Percentiles rank a stretch among this genome's conserved stretches.
Conservation (phyloP, 2,797 vertebrate genomes). For the Apogon talboti region DNA sequence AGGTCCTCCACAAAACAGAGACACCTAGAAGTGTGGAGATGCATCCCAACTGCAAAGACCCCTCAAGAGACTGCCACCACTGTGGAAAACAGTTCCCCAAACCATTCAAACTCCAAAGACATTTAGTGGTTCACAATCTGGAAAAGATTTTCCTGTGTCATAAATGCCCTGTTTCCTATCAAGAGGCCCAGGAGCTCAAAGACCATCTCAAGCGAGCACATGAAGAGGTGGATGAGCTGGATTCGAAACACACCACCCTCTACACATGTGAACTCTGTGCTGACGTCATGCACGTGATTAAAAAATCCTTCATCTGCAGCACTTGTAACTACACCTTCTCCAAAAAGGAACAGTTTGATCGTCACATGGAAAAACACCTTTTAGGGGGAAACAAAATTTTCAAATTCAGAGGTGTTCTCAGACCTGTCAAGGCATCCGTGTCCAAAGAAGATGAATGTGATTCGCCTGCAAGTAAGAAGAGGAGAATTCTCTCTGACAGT, state of each 20-base stretch:
- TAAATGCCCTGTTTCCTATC: slow-evolving; percentile 92
- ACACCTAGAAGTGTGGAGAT: slow-evolving; percentile 85
- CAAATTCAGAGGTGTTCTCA: slow-evolving; percentile 91
- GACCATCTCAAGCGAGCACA: slow-evolving; percentile 91
- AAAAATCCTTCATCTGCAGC: slow-evolving; percentile 97
- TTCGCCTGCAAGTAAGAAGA: slow-evolving; percentile 85
- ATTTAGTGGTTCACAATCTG: slow-evolving; percentile 96
- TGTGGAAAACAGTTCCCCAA: slow-evolving; percentile 99
- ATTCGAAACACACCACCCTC: slow-evolving; percentile 94
- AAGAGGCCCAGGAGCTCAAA: slow-evolving; percentile 90
- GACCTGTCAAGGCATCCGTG: slow-evolving; percentile 81
- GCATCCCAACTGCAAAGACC: slow-evolving; percentile 96
- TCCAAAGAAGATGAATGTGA: slow-evolving; percentile 81
- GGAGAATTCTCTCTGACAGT: slow-evolving; percentile 78
- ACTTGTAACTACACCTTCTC: slow-evolving; percentile 99
- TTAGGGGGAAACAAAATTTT: slow-evolving; percentile 89
- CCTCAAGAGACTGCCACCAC: slow-evolving; percentile 97
- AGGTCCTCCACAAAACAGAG: slow-evolving; percentile 83
- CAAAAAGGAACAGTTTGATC: slow-evolving; percentile 97
- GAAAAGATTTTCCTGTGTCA: slow-evolving; percentile 96
- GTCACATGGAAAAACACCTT: slow-evolving; percentile 98
- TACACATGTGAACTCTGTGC: slow-evolving; percentile 97
- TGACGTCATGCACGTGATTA: slow-evolving; percentile 96
- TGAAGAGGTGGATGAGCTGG: slow-evolving; percentile 85
- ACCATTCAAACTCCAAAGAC: slow-evolving; percentile 97